These are phyloP conservation scores for Tipula vernalis DNA, from an alignment of 2,888 invertebrate genomes.

Conservation along the genomic window DNA sequence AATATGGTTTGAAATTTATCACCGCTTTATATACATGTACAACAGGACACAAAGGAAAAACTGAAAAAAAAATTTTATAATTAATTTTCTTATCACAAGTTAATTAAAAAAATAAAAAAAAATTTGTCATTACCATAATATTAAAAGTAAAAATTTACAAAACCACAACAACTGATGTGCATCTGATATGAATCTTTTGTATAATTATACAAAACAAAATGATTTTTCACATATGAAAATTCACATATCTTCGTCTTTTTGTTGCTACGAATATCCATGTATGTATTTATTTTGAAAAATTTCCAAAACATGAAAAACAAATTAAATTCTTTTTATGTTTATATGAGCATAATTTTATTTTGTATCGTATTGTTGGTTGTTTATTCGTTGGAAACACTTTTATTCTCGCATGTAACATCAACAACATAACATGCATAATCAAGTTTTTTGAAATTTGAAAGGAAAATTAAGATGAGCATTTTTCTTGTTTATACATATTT, in stretches of 20 bases:
- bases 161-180: background rate
- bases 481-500: too few species aligned
- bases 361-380: background rate
- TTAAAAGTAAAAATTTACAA: background rate
- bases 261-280: background rate
- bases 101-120: background rate
- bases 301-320: background rate
- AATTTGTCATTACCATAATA: conserved; percentile 4
- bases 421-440: background rate
- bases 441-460: background rate
- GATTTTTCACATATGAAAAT: background rate
- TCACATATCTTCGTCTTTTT: background rate
- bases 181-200: background rate
- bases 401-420: background rate
- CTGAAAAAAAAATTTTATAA: background rate
- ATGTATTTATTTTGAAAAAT: background rate
- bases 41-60: background rate
- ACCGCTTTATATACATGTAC: background rate
- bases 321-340: background rate
- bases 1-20: background rate
- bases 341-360: background rate
- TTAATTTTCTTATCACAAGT: background rate
- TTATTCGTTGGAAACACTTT: background rate
- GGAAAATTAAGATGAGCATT: background rate
- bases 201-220: background rate